Evolutionary conservation across 2,888 invertebrate species (phyloP).

Genomic region (Eilema sororculum): DNA sequence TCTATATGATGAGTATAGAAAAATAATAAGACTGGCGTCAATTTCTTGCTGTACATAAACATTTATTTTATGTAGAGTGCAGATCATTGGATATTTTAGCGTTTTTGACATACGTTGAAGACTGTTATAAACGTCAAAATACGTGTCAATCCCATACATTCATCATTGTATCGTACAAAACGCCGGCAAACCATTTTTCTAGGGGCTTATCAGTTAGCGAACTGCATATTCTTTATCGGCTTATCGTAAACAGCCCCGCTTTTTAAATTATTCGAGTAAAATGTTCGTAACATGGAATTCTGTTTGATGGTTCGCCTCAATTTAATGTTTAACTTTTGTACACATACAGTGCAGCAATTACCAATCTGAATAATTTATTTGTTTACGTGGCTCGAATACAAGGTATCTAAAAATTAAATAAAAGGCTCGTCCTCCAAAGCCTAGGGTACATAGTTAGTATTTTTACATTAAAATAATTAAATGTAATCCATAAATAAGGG

Average conservation of each 20-base stretch:
- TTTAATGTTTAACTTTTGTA: slow-evolving; percentile 46
- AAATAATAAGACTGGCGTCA: background rate
- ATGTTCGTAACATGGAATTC: slow-evolving; percentile 28
- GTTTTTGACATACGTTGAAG: no score
- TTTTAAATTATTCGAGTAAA: slow-evolving; percentile 23
- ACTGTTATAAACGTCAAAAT: no score
- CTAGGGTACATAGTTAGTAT: no score
- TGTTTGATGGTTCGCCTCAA: slow-evolving; percentile 28
- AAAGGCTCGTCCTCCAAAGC: no score
- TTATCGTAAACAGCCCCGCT: background rate
- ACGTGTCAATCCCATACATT: no score
- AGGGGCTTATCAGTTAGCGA: background rate
- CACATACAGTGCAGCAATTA: slow-evolving; percentile 53
- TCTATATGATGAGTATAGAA: background rate
- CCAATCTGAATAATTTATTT: slow-evolving; percentile 55
- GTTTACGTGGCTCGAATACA: slow-evolving; percentile 59
- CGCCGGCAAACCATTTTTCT: no score
- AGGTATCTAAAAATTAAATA: no score
- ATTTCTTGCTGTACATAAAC: background rate
- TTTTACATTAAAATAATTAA: no score
- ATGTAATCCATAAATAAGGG: no score
- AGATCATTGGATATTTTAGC: no score
- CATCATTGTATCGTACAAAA: no score
- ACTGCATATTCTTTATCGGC: background rate
- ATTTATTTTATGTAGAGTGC: no score